phyloP scores from a whole-genome alignment of 2,113 vertebrate species.

The Actenoides hombroni region DNA sequence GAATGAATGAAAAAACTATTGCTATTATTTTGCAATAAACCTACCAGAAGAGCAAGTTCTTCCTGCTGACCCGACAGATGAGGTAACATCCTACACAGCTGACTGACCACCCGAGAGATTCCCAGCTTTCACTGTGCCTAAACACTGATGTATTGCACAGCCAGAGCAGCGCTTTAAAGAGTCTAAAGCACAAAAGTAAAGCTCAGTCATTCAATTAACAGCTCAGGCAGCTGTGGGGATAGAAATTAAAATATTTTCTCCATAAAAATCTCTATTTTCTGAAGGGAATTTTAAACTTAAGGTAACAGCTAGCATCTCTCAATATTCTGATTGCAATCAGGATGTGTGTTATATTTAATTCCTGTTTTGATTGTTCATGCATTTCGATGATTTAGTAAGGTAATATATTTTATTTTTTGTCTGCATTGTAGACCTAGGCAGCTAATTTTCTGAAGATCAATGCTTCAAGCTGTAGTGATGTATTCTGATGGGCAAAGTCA shows the following conservation, averaged over 20 bases:
- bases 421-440: background rate
- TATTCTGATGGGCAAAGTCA: background rate
- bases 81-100: background rate
- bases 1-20: background rate
- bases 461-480: background rate
- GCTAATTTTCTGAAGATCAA: background rate
- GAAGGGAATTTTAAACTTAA: background rate
- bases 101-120: background rate
- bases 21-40: background rate
- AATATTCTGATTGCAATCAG: background rate
- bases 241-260: slow-evolving; percentile 1
- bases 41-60: background rate
- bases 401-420: background rate
- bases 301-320: background rate
- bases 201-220: background rate
- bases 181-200: background rate
- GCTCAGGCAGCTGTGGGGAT: background rate
- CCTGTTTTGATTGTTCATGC: background rate
- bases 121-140: background rate
- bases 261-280: background rate
- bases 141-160: background rate
- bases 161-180: background rate
- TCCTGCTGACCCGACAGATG: background rate
- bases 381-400: background rate
- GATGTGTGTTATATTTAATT: background rate